A percentile compares a stretch with the other conserved stretches of the same genome.
Conservation (phyloP, 2,113 vertebrate genomes). For the Lasiurus cinereus region DNA sequence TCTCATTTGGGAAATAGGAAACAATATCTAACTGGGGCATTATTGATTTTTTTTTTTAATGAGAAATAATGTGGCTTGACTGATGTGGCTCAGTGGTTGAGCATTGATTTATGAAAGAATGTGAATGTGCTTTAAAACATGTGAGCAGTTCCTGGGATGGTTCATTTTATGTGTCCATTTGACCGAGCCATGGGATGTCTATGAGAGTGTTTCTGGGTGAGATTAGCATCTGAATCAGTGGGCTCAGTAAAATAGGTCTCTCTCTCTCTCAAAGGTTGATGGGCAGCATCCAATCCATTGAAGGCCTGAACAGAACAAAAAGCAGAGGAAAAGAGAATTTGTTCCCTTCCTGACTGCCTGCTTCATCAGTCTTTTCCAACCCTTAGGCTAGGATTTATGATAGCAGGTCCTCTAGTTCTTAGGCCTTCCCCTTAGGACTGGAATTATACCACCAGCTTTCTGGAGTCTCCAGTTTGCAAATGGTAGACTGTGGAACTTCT, state of each 20-base stretch:
- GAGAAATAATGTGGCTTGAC: not conserved
- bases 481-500: not conserved
- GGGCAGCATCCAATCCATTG: not conserved
- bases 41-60: not conserved
- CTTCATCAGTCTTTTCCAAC: not conserved
- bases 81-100: too few species aligned
- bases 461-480: not conserved
- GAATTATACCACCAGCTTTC: not conserved
- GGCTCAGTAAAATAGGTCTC: not conserved
- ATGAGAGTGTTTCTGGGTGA: not conserved
- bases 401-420: not conserved
- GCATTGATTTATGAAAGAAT: not conserved
- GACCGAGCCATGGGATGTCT: not conserved
- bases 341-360: not conserved
- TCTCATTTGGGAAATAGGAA: not conserved
- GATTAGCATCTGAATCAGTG: not conserved
- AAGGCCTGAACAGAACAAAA: not conserved
- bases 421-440: not conserved
- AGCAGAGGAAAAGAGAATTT: not conserved
- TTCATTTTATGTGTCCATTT: not conserved
- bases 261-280: too few species aligned
- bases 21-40: not conserved
- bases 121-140: not conserved
- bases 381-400: not conserved
- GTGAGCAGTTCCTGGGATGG: not conserved